A percentile compares a stretch with the other conserved stretches of the same genome.
Conservation (phyloP, 2,113 vertebrate genomes). For the Cisticola juncidis region DNA sequence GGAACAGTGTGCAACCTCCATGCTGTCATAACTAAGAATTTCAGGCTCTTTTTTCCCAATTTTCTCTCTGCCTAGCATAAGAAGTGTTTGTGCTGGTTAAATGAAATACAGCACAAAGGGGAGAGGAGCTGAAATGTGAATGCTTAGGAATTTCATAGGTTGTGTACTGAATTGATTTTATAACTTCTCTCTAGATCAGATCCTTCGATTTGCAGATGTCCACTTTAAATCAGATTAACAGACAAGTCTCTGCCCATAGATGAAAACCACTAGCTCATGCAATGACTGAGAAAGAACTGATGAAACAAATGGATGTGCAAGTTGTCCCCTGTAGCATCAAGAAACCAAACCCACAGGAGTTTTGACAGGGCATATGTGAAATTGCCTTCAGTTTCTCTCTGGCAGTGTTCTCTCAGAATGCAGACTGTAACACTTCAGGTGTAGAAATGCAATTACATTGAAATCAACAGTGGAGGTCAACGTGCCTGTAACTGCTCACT, state of each 20-base stretch:
- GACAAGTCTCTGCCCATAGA: neutral
- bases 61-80: neutral
- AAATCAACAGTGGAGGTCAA: neutral
- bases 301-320: neutral
- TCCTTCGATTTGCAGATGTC: neutral
- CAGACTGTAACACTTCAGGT: neutral
- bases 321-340: neutral
- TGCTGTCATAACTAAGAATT: neutral
- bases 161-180: neutral
- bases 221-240: neutral
- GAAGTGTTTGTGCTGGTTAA: neutral
- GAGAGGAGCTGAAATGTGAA: neutral
- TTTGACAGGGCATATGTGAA: neutral
- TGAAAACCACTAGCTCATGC: neutral
- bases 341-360: neutral
- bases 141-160: neutral
- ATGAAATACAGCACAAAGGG: neutral
- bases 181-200: neutral
- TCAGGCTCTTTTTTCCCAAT: neutral
- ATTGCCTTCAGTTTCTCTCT: neutral
- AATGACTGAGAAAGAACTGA: neutral
- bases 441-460: neutral
- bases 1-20: neutral
- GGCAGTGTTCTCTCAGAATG: neutral
- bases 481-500: neutral